Conservation (phyloP, 2,113 vertebrate species). For the Chloroceryle aenea region DNA sequence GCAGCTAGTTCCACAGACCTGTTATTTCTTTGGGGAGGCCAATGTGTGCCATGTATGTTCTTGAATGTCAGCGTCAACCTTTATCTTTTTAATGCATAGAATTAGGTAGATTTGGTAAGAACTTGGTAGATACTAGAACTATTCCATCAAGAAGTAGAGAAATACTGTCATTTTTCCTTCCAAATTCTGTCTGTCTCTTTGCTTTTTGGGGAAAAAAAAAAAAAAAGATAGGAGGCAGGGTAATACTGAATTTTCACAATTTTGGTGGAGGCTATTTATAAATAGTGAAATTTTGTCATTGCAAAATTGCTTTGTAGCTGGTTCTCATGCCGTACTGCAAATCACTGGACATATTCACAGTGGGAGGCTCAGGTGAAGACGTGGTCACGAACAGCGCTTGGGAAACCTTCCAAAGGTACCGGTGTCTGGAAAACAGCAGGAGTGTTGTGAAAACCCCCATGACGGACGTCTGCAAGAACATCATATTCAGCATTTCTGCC, state of each 20-base stretch:
- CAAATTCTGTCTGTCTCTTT: background rate
- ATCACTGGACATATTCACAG: constrained; percentile 91
- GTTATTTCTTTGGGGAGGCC: background rate
- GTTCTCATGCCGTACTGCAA: constrained; percentile 96
- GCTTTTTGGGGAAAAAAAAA: background rate
- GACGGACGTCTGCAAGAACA: constrained; percentile 93
- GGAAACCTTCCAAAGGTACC: constrained; percentile 95
- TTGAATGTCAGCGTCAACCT: background rate
- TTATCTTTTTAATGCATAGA: background rate
- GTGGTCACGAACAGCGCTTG: constrained; percentile 82
- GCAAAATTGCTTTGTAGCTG: constrained; percentile 77
- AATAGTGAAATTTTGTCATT: background rate
- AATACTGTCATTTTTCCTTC: background rate
- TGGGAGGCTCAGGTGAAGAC: constrained; percentile 84
- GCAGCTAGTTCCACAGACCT: background rate
- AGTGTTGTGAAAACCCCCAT: constrained; percentile 90
- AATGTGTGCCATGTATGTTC: background rate
- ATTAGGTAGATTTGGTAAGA: background rate
- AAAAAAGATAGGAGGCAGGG: background rate
- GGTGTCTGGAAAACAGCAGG: constrained; percentile 94
- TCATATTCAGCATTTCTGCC: constrained; percentile 94
- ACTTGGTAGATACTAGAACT: background rate
- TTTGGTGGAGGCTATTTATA: background rate
- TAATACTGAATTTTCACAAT: background rate
- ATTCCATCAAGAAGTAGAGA: background rate